phyloP scores from a whole-genome alignment of 1,140 invertebrate genomes.

The Papilio aristodemus region DNA sequence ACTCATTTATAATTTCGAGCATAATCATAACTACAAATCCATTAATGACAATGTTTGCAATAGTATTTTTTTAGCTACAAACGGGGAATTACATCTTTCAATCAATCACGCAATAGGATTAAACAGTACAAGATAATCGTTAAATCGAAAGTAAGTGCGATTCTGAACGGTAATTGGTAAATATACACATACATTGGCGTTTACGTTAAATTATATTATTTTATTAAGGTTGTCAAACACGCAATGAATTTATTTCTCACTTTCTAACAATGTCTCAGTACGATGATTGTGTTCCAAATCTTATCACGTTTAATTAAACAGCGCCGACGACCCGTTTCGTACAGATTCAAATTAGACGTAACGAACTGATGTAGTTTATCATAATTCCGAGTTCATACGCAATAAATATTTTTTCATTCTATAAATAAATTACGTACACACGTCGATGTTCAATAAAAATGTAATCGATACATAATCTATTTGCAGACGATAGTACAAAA shows the following conservation, averaged over 20 bases:
- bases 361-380: slow-evolving; percentile 25
- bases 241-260: not conserved
- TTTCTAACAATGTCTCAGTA: slow-evolving; percentile 18
- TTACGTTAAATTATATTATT: not conserved
- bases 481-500: slow-evolving; percentile 47
- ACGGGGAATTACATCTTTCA: no score
- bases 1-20: no score
- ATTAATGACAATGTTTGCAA: no score
- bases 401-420: slow-evolving; percentile 23
- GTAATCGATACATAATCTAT: slow-evolving; percentile 59
- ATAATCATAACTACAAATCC: no score
- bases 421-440: slow-evolving; percentile 52
- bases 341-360: slow-evolving; percentile 24
- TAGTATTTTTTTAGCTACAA: no score
- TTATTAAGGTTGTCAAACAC: slow-evolving; percentile 7
- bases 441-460: slow-evolving; percentile 56
- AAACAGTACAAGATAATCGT: not conserved
- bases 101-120: not conserved
- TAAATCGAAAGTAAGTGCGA: slow-evolving; percentile 7
- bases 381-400: slow-evolving; percentile 2
- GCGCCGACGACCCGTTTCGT: slow-evolving; percentile 18
- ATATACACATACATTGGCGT: not conserved
- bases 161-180: not conserved
- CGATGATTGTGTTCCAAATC: slow-evolving; percentile 25
- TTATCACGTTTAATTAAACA: slow-evolving; percentile 30